phyloP scores from a whole-genome alignment of 2,113 vertebrate genomes.

The Polyodon spathula region DNA sequence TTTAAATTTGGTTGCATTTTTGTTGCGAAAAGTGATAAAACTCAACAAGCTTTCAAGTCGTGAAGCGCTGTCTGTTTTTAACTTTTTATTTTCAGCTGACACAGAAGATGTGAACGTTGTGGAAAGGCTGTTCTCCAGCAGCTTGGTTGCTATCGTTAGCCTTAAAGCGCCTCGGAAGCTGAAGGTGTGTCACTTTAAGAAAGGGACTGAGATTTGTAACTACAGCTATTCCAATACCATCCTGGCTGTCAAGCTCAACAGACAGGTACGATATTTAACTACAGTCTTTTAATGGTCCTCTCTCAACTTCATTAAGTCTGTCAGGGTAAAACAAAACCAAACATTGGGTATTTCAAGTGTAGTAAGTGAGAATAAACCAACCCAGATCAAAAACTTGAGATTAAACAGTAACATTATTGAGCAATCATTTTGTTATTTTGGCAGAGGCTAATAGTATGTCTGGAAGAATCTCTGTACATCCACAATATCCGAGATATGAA shows the following conservation, averaged over 20 bases:
- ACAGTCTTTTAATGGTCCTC: too few species aligned
- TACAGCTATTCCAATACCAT: conserved; percentile 98
- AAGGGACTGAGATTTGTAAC: conserved; percentile 98
- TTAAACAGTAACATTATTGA: too few species aligned
- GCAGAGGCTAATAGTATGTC: conserved; percentile 92
- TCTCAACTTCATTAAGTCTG: too few species aligned
- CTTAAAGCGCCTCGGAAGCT: conserved; percentile 96
- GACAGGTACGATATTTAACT: too few species aligned
- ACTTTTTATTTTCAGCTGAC: conserved; percentile 56
- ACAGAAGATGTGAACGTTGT: conserved; percentile 97
- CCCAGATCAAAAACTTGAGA: too few species aligned
- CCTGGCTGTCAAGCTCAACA: conserved; percentile 90
- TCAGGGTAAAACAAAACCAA: too few species aligned
- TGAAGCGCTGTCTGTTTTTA: neutral
- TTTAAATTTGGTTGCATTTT: too few species aligned
- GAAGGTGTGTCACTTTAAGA: conserved; percentile 98
- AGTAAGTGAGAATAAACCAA: too few species aligned
- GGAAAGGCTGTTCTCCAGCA: conserved; percentile 94
- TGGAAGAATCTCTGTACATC: conserved; percentile 96
- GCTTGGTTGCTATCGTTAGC: conserved; percentile 93
- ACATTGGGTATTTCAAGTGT: too few species aligned
- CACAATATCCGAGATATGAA: conserved; percentile 99
- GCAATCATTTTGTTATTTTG: conserved; percentile 7
- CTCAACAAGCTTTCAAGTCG: too few species aligned
- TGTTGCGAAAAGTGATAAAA: too few species aligned